These are phyloP conservation scores for Eupelmus urozonus DNA, from an alignment of 2,888 invertebrate species.

Conservation along the genomic window DNA sequence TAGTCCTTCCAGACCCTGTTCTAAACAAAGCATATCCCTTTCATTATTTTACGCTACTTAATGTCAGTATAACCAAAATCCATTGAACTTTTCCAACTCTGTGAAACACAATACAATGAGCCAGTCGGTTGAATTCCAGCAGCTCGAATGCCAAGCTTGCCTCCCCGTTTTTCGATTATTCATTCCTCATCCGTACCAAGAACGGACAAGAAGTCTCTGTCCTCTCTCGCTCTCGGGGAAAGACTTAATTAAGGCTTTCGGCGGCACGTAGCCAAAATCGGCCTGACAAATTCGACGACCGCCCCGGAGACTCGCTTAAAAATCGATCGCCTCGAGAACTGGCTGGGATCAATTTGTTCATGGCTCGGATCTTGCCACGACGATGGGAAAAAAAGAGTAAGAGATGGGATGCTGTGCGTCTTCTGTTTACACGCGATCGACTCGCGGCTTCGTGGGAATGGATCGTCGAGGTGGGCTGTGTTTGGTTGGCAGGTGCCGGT, in stretches of 20 bases:
- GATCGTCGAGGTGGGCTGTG: too few species aligned
- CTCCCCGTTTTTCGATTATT: constrained; percentile 14
- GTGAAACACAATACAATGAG: not conserved
- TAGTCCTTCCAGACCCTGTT: too few species aligned
- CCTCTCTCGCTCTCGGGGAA: not conserved
- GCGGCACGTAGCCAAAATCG: constrained; percentile 7
- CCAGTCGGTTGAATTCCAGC: constrained; percentile 9
- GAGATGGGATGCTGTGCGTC: too few species aligned
- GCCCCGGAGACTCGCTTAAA: constrained; percentile 20
- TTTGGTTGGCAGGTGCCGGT: too few species aligned
- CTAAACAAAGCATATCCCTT: too few species aligned
- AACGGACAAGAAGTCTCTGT: not conserved
- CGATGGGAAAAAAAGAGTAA: not conserved
- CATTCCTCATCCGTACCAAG: constrained; percentile 9
- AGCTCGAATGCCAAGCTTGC: not conserved
- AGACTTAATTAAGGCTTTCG: constrained; percentile 31
- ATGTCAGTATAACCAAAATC: too few species aligned
- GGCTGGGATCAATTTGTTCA: constrained; percentile 29
- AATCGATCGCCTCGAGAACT: constrained; percentile 15
- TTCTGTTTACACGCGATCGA: too few species aligned
- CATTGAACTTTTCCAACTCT: too few species aligned
- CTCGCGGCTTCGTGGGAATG: too few species aligned
- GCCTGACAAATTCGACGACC: constrained; percentile 38
- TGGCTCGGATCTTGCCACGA: not conserved
- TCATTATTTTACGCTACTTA: too few species aligned